These are phyloP conservation scores for Bombylius major DNA, from an alignment of 2,888 invertebrate genomes.

Conservation along the genomic window DNA sequence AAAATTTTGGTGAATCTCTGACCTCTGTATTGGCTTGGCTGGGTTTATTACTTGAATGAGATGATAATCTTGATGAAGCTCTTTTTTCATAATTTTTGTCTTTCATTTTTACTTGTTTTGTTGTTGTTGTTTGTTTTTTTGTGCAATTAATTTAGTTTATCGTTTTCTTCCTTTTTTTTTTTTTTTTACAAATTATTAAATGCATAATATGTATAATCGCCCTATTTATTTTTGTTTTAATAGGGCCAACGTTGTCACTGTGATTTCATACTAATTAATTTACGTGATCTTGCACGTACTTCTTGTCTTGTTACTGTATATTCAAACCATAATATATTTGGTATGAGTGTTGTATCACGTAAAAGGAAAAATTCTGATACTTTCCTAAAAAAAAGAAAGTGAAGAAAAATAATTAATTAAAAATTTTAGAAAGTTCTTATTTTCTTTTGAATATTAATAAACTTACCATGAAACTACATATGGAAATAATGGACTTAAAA, in stretches of 20 bases:
- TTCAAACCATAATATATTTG: conserved; percentile 88
- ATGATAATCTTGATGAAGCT: no score
- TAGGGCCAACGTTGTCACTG: conserved; percentile 53
- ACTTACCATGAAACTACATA: conserved; percentile 74
- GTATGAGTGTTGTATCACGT: conserved; percentile 79
- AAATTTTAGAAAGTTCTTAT: no score
- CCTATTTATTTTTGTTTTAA: not conserved
- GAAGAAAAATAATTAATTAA: no score
- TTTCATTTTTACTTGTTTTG: no score
- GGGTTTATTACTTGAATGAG: no score
- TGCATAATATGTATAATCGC: not conserved
- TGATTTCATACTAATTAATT: conserved; percentile 67
- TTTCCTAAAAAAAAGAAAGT: conserved; percentile 46
- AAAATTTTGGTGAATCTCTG: no score
- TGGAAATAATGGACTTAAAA: conserved; percentile 76
- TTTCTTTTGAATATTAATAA: no score
- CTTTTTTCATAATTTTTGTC: no score
- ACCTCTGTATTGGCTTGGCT: no score
- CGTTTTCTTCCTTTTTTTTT: not conserved
- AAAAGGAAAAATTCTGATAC: conserved; percentile 74
- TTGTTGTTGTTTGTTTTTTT: no score
- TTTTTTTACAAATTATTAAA: not conserved
- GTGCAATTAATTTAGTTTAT: no score
- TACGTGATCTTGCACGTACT: conserved; percentile 63
- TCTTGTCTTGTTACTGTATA: conserved; percentile 79